Base-by-base conservation (phyloP, 92 coral and sea anemone genomes). In the Montipora capitata region DNA sequence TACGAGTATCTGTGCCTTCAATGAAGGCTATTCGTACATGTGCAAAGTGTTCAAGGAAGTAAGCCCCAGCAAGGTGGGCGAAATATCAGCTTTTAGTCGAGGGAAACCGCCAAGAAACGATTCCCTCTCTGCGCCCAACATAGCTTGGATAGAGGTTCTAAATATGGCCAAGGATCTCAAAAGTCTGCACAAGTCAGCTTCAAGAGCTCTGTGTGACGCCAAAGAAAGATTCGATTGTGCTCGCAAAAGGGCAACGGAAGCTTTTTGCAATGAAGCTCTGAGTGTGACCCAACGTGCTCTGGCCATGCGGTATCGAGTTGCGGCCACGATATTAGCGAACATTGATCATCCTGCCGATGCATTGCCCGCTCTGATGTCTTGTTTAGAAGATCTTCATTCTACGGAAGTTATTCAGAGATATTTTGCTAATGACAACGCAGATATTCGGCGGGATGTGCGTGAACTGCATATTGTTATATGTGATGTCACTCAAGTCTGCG, bases 311-410 rank as follows among this genome's bases (percentile, higher is more conserved):
- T 54, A 69, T 69, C 90, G 90, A 8, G 85, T 86, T 18, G 69
- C 69, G 48, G 85, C 90, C 56, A 56, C 90, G 15, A 65, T 86
- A 78, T 64, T 86, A 17, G 85, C 79, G 62, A 86, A 78, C 72
- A 40, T 86, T 10, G 90, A 86, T 39, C 8, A 70, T 41, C 90
- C 90, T 6, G 79, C 35, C 7, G 79, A 86, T 5, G 77, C 90
- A 43, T 67, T 86, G 51, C 85, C 42, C 10, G 59, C 79, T 40
- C 70, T 78, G 9, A 79, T 49, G 71, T 20, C 57, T 14, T 86
- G 79, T 45, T 68, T 86, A 1, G 67, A 76, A 61, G 89, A 85
- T 54, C 83, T 85, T 27, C 83, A 85, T 65, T 54, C 76, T 42
- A 35, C 38, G 12, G 20, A 15, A 43, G 77, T 10, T 1, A 70